Conservation (phyloP, 2,888 invertebrate genomes). For the Drosophila cognata region DNA sequence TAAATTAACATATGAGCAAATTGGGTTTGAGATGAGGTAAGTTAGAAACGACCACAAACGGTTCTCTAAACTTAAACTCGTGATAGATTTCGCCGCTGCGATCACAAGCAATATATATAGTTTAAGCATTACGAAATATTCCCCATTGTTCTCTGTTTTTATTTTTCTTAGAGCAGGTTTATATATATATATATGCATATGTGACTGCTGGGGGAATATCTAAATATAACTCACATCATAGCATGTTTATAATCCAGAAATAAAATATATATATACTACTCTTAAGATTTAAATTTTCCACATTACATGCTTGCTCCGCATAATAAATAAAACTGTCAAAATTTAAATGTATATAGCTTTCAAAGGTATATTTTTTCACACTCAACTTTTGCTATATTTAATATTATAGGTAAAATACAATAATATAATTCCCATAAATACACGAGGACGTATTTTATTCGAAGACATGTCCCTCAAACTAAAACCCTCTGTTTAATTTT, state of each 20-base stretch:
- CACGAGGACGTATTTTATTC: neutral
- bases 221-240: neutral
- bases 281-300: neutral
- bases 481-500: constrained; percentile 1
- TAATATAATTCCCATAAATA: neutral
- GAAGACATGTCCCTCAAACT: neutral
- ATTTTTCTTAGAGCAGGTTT: neutral
- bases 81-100: constrained; percentile 5
- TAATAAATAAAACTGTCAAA: neutral
- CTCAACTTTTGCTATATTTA: neutral
- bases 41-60: constrained; percentile 1
- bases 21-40: constrained; percentile 25
- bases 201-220: neutral
- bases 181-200: neutral
- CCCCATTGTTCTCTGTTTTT: constrained; percentile 5
- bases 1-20: constrained; percentile 12
- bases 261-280: neutral
- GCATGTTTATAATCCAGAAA: neutral
- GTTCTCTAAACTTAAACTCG: constrained; percentile 9
- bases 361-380: neutral
- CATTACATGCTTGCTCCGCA: rapidly evolving
- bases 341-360: neutral
- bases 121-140: constrained; percentile 3
- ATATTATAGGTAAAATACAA: neutral
- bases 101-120: neutral